Evolutionary conservation across 1,140 invertebrate species (phyloP), one percentile per base, ranked within the genome.

Genomic region (Trichonephila clavata): DNA sequence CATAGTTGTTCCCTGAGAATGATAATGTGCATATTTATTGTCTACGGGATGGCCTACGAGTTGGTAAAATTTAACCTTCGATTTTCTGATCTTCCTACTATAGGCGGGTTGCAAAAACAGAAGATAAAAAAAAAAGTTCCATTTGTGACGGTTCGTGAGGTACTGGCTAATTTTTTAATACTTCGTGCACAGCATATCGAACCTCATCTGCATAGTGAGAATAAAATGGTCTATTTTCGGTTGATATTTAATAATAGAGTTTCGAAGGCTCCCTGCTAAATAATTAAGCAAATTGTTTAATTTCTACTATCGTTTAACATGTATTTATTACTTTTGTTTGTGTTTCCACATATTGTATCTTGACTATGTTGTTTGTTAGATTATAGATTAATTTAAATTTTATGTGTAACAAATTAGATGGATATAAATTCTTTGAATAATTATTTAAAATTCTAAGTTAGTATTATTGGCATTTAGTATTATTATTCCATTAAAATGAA

Each of bases 1-100:
- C 24, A 87, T 61, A 63, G 86, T 63, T 89, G 65, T 91, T 91
- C 84, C 77, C 43, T 3, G n/a, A n/a, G 18, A 71, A 86, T 71
- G 81, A 39, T 92, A 68, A 86, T 92, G 81, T 50, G 91, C 61
- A 71, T 86, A 86, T 92, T 92, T 86, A 92, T 92, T 86, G 61
- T 63, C 57, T 50, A 60, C 83, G 59, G 57, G 60, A 84, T n/a
- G n/a, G n/a, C 43, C 50, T 84, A 14, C 71, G 27, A 39, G 24
- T 77, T 18, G 71, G 71, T 24, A 77, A 39, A 83, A 83, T 83
- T 57, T 43, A 83, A 57, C 81, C 50, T 83, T 83, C 81, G 81
- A 83, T 83, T 83, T n/a, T 24, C 21, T 24, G 50, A 24, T 83
- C 43, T 59, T 21, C 32, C 71, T 18, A 1, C 14, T 77, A 32